Evolutionary conservation across 2,797 vertebrate species (phyloP).

Genomic region (Heterohyrax brucei): DNA sequence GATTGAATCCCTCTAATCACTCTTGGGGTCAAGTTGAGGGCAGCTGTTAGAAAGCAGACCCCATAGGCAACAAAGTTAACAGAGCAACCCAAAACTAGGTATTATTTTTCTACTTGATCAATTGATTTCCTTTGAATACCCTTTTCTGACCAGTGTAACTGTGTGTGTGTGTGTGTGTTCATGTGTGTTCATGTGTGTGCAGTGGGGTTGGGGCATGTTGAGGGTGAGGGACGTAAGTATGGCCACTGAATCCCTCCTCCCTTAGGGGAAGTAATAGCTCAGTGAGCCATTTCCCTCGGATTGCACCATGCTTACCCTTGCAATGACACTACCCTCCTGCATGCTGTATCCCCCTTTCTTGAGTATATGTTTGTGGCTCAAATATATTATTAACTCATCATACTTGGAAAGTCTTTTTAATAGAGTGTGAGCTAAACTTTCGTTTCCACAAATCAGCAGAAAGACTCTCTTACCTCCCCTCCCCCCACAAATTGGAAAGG

Average conservation of each 20-base stretch:
- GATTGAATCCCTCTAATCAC: not conserved
- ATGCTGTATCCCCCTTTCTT: not conserved
- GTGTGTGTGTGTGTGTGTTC: not conserved
- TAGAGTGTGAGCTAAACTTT: not conserved
- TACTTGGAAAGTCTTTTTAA: not conserved
- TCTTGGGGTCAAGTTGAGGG: not conserved
- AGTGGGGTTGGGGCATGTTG: accelerated
- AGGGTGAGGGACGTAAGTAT: not conserved
- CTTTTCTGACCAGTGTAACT: not conserved
- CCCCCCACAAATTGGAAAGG: not conserved
- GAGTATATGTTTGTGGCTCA: not conserved
- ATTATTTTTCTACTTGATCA: not conserved
- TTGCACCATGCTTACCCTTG: not conserved
- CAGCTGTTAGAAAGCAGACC: slow-evolving; percentile 4
- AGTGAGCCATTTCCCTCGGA: not conserved
- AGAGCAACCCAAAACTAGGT: not conserved
- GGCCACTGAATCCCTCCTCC: not conserved
- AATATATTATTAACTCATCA: not conserved
- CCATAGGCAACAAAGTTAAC: not conserved
- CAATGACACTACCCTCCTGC: not conserved
- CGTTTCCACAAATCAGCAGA: slow-evolving; percentile 8
- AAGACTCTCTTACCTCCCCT: no score
- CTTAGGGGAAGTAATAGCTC: not conserved
- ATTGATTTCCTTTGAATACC: not conserved
- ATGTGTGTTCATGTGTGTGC: not conserved